These are phyloP conservation scores for Uloborus diversus DNA, from an alignment of 1,140 invertebrate genomes.

Conservation along the genomic window DNA sequence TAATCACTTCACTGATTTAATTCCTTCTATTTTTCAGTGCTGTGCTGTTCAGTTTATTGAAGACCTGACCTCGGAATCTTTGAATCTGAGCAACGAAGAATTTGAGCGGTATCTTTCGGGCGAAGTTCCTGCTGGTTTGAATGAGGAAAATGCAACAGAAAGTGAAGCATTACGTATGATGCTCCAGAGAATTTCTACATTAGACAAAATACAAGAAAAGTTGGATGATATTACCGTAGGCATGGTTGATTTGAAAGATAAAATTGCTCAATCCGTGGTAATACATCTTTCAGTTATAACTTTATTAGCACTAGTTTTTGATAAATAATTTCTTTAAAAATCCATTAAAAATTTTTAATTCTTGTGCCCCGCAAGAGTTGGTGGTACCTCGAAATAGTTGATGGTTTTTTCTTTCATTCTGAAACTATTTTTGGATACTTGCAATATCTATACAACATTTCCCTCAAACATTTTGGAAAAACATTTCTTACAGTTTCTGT, in stretches of 20 bases:
- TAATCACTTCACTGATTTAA: no score
- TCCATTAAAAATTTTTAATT: not conserved
- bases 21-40: conserved; percentile 82
- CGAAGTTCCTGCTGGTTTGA: conserved; percentile 78
- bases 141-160: conserved; percentile 78
- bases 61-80: conserved; percentile 90
- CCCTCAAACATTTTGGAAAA: no score
- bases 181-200: conserved; percentile 70
- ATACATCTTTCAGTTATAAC: no score
- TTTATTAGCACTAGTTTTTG: no score
- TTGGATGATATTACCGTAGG: conserved; percentile 71
- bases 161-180: conserved; percentile 72
- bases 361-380: no score
- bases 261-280: conserved; percentile 76
- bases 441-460: no score
- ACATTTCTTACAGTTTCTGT: no score
- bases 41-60: conserved; percentile 98
- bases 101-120: conserved; percentile 97
- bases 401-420: no score
- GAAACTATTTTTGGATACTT: no score
- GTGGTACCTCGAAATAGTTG: no score
- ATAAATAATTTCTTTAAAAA: not conserved
- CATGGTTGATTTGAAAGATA: conserved; percentile 71
- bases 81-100: conserved; percentile 86
- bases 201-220: conserved; percentile 73